Conservation (phyloP, 2,113 vertebrate species). For the Sterna hirundo region DNA sequence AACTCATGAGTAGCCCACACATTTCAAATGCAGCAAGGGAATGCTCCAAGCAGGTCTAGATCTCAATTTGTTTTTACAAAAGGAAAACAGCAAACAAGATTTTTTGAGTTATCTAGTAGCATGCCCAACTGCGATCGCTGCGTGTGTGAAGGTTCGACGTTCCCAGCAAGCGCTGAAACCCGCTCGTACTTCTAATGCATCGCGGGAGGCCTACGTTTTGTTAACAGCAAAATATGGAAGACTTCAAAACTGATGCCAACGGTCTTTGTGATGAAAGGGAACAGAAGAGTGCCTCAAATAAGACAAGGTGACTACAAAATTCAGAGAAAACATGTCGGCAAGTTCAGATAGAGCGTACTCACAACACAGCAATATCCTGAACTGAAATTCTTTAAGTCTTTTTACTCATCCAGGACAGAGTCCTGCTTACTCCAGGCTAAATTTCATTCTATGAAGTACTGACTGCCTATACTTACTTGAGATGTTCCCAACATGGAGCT, state of each 20-base stretch:
- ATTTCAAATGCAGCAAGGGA: background rate
- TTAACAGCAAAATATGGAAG: background rate
- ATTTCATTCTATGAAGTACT: background rate
- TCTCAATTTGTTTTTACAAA: background rate
- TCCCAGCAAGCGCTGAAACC: background rate
- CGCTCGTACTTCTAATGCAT: background rate
- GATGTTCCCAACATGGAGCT: background rate
- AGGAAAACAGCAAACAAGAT: background rate
- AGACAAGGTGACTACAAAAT: background rate
- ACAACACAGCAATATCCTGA: background rate
- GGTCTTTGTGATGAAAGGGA: background rate
- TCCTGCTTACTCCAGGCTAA: background rate
- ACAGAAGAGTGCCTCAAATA: background rate
- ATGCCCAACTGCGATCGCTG: background rate
- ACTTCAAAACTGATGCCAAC: background rate
- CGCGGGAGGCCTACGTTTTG: background rate
- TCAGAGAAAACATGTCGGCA: background rate
- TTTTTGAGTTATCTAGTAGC: background rate
- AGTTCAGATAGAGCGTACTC: background rate
- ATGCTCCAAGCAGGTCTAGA: background rate
- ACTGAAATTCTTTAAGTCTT: background rate
- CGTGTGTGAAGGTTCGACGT: rapidly evolving
- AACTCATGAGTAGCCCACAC: background rate
- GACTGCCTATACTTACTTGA: background rate
- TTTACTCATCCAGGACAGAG: background rate